phyloP scores from a whole-genome alignment of 1,140 invertebrate genomes.

The Campoletis sonorensis region DNA sequence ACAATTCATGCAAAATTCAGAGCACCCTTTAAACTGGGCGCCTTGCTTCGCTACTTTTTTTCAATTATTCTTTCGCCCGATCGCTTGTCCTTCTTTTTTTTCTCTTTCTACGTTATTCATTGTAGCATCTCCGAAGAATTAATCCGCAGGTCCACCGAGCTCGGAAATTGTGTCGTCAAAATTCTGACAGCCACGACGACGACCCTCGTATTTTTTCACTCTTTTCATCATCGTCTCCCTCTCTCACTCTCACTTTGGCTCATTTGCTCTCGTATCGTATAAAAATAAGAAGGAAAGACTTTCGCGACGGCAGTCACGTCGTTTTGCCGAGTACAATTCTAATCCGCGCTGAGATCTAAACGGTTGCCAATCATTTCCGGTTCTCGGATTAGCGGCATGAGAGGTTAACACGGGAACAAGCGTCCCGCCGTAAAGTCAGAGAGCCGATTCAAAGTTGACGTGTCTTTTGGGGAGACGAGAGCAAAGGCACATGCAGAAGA shows the following conservation, averaged over 20 bases:
- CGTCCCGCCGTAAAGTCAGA: conserved; percentile 64
- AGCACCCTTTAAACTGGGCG: too few species aligned
- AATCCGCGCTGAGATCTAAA: conserved; percentile 74
- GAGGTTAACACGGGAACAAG: conserved; percentile 11
- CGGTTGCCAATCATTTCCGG: conserved; percentile 78
- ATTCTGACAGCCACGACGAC: conserved; percentile 62
- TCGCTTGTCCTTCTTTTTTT: background rate
- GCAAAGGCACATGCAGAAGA: background rate
- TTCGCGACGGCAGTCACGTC: conserved; percentile 26
- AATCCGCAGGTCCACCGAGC: conserved; percentile 28
- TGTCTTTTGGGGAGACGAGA: conserved; percentile 17
- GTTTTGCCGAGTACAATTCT: conserved; percentile 62
- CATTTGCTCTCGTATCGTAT: background rate
- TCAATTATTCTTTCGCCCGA: background rate
- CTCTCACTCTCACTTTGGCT: background rate
- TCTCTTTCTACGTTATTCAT: background rate
- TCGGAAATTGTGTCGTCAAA: conserved; percentile 71
- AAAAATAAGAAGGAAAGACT: conserved; percentile 15
- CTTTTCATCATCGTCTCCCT: background rate
- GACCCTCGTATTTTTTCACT: conserved; percentile 37
- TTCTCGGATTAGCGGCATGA: conserved; percentile 72
- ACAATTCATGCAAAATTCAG: too few species aligned
- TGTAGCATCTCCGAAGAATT: background rate
- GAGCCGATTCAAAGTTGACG: conserved; percentile 33
- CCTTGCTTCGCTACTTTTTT: background rate